Evolutionary conservation across 2,113 vertebrate genomes (phyloP).

Genomic region (Geothlypis trichas): DNA sequence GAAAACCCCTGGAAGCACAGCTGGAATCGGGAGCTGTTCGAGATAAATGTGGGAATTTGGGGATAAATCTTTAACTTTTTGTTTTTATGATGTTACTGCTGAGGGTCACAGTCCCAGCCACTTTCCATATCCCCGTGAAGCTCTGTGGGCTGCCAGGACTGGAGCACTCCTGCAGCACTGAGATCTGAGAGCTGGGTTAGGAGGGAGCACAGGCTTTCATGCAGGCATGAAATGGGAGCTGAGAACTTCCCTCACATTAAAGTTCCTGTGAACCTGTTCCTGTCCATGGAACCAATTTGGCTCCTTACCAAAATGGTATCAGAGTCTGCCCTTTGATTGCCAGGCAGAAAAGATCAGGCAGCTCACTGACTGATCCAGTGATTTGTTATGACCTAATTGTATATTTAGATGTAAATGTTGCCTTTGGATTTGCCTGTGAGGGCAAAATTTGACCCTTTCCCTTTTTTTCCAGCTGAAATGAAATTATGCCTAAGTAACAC

Average conservation of each 20-base stretch:
- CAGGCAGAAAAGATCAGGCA: slow-evolving; percentile 14
- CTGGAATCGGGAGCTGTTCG: neutral
- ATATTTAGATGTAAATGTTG: slow-evolving; percentile 37
- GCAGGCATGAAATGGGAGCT: neutral
- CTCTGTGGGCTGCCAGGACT: neutral
- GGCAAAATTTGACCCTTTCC: neutral
- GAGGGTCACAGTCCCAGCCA: neutral
- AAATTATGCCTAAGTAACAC: slow-evolving; percentile 4
- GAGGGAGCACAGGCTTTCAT: neutral
- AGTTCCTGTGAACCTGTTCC: neutral
- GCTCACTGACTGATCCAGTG: neutral
- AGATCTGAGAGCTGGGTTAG: neutral
- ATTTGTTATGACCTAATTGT: slow-evolving; percentile 7
- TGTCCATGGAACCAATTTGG: neutral
- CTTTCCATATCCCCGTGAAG: neutral
- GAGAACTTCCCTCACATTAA: neutral
- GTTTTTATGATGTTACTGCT: neutral
- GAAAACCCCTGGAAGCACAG: neutral
- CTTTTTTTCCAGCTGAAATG: neutral
- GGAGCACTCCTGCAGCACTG: neutral
- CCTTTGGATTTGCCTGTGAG: neutral
- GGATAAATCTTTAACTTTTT: neutral
- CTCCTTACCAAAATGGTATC: neutral
- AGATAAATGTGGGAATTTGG: neutral
- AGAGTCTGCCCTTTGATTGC: slow-evolving; percentile 29